Percentiles rank a stretch among this genome's conserved stretches.
These are phyloP conservation scores for Micropterix aruncella DNA, from an alignment of 2,888 invertebrate species.

Conservation along the genomic window DNA sequence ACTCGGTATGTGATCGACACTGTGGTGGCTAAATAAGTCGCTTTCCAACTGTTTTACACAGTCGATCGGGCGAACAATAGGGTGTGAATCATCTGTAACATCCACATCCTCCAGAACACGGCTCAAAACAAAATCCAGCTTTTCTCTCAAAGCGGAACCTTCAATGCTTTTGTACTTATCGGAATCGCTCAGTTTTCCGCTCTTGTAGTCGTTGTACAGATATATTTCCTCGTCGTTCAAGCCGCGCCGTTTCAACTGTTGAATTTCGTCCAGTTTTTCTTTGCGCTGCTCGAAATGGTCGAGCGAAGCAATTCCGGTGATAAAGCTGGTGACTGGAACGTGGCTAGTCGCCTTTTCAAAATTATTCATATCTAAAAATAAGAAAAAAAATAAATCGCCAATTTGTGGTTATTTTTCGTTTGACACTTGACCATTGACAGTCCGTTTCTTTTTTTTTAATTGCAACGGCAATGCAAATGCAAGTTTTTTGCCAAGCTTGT, in stretches of 20 bases:
- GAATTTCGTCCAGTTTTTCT: conserved; percentile 24
- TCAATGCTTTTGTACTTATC: conserved; percentile 19
- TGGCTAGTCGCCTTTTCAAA: no score
- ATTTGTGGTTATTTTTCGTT: conserved; percentile 1
- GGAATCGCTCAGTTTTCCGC: conserved; percentile 20
- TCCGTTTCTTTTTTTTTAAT: no score
- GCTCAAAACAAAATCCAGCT: conserved; percentile 10
- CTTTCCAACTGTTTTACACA: conserved; percentile 33
- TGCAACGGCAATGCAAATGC: no score
- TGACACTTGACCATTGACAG: no score
- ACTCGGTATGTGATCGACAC: conserved; percentile 23
- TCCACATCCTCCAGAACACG: conserved; percentile 8
- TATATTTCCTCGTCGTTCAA: conserved; percentile 33
- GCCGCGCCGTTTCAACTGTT: conserved; percentile 32
- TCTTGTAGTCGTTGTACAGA: conserved; percentile 31
- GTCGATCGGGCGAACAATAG: conserved; percentile 35
- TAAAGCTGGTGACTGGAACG: no score
- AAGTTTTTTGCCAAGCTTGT: no score
- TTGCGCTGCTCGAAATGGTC: conserved; percentile 28
- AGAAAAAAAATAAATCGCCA: conserved; percentile 3
- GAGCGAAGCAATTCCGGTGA: conserved; percentile 29
- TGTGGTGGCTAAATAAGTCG: conserved; percentile 31
- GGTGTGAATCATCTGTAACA: conserved; percentile 7
- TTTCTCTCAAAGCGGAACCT: conserved; percentile 10
- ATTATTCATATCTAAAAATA: no score